Evolutionary conservation across 2,888 invertebrate genomes (phyloP), one percentile per base, ranked within the genome.

Genomic region (Drosophila antonietae): DNA sequence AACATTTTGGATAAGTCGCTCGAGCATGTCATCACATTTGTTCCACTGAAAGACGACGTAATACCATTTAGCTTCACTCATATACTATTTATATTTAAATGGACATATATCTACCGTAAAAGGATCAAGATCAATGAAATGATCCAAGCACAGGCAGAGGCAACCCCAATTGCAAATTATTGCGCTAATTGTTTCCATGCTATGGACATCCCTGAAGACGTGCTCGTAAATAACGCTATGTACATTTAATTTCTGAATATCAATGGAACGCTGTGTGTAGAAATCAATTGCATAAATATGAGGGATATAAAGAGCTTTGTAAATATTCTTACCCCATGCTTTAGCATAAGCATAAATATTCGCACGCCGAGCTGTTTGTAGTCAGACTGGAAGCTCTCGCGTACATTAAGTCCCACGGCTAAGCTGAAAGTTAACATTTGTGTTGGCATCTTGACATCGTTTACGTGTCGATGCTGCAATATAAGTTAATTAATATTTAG

Each of bases 151-250:
- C n/a, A 84, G 78, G 12, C 78, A 83, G 7, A 93, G 71, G 52
- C 92, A 92, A 53, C 82, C 82, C 92, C 92, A 92, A 31, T 90
- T 76, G 4, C 80, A 63, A 3, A 57, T 52, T 3, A 88, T 88
- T 14, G 78, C 80, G 3, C 75, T 68, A 3, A 81, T 74, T 3
- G 87, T 73, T 1, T 91, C 89, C 74, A 89, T 75, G 31, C 79
- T 84, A 49, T 85, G 81, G 15, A 90, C 75, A 73, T 91, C 90
- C 35, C 84, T 87, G 1, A 89, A 82, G 2, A 91, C 82, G 64
- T 89, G 80, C 52, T 92, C 90, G 56, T 89, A 92, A 14, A 92
- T 89, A 1, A 92, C 92, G 10, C 89, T 80, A 20, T 92, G 91
- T 23, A 92, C 83, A 61, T 92, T 92, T 2, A 91, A 66, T 10